These are phyloP conservation scores for Dendrolimus houi DNA, from an alignment of 2,888 invertebrate genomes.

Conservation along the genomic window DNA sequence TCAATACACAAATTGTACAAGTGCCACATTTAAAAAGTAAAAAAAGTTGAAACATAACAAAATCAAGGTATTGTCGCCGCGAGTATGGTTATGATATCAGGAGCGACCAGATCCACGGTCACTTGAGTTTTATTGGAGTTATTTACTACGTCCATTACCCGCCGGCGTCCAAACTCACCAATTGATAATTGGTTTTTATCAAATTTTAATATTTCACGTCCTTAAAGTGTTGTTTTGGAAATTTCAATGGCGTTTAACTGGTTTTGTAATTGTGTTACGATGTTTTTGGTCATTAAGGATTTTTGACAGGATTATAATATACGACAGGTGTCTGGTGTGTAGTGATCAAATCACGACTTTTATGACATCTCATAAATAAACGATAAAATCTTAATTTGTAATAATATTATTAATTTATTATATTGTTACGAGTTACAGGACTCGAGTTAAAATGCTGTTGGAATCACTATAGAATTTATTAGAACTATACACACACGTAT, in stretches of 20 bases:
- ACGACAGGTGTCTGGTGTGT: neutral
- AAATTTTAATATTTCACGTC: constrained; percentile 18
- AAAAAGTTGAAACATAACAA: no score
- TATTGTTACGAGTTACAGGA: no score
- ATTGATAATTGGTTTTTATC: constrained; percentile 23
- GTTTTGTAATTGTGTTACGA: neutral
- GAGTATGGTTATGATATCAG: neutral
- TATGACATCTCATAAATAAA: no score
- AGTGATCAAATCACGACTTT: no score
- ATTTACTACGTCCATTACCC: constrained; percentile 35
- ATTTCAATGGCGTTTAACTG: neutral
- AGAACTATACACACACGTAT: no score
- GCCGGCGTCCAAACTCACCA: constrained; percentile 21
- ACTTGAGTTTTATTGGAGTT: constrained; percentile 35
- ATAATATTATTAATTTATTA: no score
- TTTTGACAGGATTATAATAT: neutral
- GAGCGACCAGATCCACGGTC: constrained; percentile 7
- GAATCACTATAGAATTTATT: no score
- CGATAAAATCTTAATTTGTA: no score
- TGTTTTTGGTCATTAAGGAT: neutral
- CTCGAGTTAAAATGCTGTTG: no score
- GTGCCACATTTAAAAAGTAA: no score
- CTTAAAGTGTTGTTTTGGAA: neutral
- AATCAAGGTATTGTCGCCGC: neutral
- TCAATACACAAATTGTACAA: no score